phyloP scores from a whole-genome alignment of 2,888 invertebrate species.

The Onchidella celtica region DNA sequence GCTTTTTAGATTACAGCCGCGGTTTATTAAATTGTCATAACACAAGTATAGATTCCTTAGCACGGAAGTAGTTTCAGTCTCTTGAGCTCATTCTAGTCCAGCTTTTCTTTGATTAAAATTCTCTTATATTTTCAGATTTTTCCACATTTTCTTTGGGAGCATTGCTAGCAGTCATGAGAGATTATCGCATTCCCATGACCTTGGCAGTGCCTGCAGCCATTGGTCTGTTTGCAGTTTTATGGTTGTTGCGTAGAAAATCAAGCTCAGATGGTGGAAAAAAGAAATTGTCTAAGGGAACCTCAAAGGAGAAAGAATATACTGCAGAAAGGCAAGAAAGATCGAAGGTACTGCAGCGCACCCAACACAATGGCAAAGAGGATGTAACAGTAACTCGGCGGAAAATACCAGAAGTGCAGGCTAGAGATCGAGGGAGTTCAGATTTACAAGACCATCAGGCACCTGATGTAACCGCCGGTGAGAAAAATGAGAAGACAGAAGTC shows the following conservation, averaged over 20 bases:
- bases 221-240: conserved; percentile 67
- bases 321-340: not conserved
- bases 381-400: conserved; percentile 37
- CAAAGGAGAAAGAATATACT: not conserved
- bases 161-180: conserved; percentile 25
- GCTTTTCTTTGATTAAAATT: not conserved
- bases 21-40: too few relatives aligned
- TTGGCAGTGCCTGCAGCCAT: conserved; percentile 63
- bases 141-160: not conserved
- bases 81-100: not conserved
- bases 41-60: too few relatives aligned
- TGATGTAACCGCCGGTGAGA: not conserved
- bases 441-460: not conserved
- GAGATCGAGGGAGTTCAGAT: conserved; percentile 36
- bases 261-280: not conserved
- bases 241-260: conserved; percentile 63
- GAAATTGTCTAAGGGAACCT: not conserved
- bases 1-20: too few relatives aligned
- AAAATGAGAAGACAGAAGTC: not conserved
- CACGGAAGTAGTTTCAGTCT: too few relatives aligned
- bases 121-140: conserved; percentile 12
- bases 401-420: conserved; percentile 35
- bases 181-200: conserved; percentile 44
- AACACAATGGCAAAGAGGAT: not conserved
- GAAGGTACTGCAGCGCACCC: not conserved